Percentiles rank a stretch among this genome's conserved stretches.
phyloP scores from a whole-genome alignment of 2,888 invertebrate species.

The Arctia plantaginis region DNA sequence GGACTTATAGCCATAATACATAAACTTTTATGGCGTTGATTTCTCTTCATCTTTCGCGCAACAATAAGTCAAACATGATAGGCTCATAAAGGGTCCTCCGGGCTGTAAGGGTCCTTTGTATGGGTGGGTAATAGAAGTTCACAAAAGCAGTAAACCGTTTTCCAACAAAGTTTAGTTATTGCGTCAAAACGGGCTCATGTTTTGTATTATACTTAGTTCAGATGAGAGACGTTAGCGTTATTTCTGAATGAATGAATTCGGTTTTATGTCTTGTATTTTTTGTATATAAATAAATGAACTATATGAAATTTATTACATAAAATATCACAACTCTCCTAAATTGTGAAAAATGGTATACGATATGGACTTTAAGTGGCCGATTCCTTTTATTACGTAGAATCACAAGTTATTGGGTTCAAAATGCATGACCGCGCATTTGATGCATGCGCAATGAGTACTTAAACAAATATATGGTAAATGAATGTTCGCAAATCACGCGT shows the following conservation, averaged over 20 bases:
- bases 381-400: neutral
- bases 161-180: neutral
- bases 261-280: no score
- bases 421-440: neutral
- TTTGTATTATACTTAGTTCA: neutral
- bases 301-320: no score
- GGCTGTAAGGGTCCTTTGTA: neutral
- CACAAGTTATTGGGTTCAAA: neutral
- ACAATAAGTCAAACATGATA: slow-evolving; percentile 3
- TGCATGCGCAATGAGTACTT: neutral
- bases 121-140: neutral
- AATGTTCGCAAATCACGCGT: neutral
- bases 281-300: neutral
- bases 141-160: slow-evolving; percentile 1
- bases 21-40: slow-evolving; percentile 11
- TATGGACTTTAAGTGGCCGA: neutral
- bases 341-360: neutral
- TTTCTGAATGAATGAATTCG: no score
- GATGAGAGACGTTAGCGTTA: neutral
- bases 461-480: neutral
- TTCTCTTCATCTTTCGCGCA: neutral
- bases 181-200: neutral
- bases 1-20: neutral
- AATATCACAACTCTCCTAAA: no score
- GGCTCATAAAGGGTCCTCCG: slow-evolving; percentile 5